Conservation (phyloP, 2,888 invertebrate species). For the Pyralis farinalis region DNA sequence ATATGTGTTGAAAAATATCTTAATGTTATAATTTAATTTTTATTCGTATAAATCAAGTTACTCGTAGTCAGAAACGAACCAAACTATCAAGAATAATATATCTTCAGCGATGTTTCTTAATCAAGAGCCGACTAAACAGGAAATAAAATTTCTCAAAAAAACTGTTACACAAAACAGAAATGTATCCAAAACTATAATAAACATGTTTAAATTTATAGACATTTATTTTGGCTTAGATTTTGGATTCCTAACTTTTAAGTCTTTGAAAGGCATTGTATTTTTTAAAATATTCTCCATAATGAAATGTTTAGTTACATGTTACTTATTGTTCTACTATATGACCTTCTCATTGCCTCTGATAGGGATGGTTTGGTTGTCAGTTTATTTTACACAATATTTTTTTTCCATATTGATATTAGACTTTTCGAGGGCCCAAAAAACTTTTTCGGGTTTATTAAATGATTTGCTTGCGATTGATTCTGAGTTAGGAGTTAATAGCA, state of each 20-base stretch:
- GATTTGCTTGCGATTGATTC: slow-evolving; percentile 6
- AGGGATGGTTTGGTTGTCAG: background rate
- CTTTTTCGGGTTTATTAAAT: background rate
- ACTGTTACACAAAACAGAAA: slow-evolving; percentile 4
- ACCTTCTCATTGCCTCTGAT: background rate
- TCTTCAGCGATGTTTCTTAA: too few species aligned
- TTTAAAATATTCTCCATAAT: background rate
- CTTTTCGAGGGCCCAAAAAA: background rate
- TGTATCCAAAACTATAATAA: background rate
- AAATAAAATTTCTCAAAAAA: background rate
- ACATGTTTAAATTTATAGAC: slow-evolving; percentile 4
- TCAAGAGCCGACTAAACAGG: background rate
- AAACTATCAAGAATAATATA: too few species aligned
- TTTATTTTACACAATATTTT: background rate
- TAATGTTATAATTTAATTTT: too few species aligned
- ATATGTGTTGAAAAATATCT: too few species aligned
- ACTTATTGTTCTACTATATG: background rate
- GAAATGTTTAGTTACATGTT: background rate
- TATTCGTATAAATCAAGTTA: too few species aligned
- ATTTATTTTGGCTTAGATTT: slow-evolving; percentile 6
- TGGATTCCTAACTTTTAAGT: slow-evolving; percentile 4
- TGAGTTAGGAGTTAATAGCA: slow-evolving; percentile 1
- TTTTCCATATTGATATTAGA: background rate
- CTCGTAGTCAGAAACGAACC: too few species aligned
- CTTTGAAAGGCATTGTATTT: background rate